Base-by-base conservation (phyloP, 2,113 vertebrate genomes). In the Engraulis encrasicolus region DNA sequence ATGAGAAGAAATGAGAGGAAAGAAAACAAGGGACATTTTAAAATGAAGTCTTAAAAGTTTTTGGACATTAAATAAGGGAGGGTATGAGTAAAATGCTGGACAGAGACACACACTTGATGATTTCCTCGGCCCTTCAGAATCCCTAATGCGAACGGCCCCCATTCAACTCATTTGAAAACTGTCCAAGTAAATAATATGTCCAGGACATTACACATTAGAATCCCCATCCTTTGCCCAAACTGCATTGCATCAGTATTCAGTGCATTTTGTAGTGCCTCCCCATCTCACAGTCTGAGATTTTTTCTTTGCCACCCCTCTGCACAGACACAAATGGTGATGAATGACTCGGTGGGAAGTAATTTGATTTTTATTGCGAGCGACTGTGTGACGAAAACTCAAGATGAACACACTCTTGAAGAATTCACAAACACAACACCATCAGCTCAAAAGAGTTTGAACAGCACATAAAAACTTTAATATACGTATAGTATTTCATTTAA, bases 111-210 rank as follows among this genome's bases (percentile, higher is more conserved):
- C 54, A 86, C 78, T 83, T n/a, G 86, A 85, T 86, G n/a, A 86
- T 80, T 78, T 85, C 9, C 19, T 78, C 50, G 86, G 49, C 83
- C 36, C 49, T 45, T 58, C 80, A 82, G 80, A 89, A 84, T 87
- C 89, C 88, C 85, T 87, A 89, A 87, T 85, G 77, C 7, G 77
- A 54, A 14, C 17, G 23, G 79, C 87, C 87, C 81, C 61, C n/a
- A n/a, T n/a, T n/a, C n/a, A n/a, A n/a, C 83, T 90, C 61, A 91
- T 92, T 90, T 90, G 82, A 89, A 91, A 77, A 88, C 48, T 90
- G 88, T 92, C 85, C 89, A 84, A 92, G 87, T 88, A 87, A 92
- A 91, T 92, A 87, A 86, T 90, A 86, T 90, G 87, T 87, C 91
- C 88, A 90, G 0, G 31, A 84, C 23, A 20, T 48, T 85, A 83